phyloP scores from a whole-genome alignment of 2,888 invertebrate species.

The Amorpha juglandis region DNA sequence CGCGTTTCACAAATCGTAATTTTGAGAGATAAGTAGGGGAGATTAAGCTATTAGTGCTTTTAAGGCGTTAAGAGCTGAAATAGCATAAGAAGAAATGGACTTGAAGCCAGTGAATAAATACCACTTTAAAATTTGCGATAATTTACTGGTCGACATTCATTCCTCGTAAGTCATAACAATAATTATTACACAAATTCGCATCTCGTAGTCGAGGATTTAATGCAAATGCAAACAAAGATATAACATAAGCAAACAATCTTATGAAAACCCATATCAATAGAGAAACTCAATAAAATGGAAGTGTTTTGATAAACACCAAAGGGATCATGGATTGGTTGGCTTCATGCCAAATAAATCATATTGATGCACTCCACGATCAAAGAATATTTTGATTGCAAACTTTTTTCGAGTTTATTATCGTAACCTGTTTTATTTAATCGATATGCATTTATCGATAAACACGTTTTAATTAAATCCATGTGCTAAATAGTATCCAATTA shows the following conservation, averaged over 20 bases:
- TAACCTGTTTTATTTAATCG: slow-evolving; percentile 33
- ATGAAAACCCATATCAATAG: slow-evolving; percentile 9
- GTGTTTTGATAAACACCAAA: slow-evolving; percentile 44
- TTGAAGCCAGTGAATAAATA: too few species aligned
- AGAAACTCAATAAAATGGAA: slow-evolving; percentile 31
- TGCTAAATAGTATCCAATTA: background rate
- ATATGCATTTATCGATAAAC: slow-evolving; percentile 18
- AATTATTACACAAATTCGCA: background rate
- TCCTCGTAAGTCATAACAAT: background rate
- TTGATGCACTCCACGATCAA: slow-evolving; percentile 41
- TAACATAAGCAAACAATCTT: background rate
- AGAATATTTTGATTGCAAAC: slow-evolving; percentile 37
- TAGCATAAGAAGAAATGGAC: too few species aligned
- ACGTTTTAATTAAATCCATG: slow-evolving; percentile 1
- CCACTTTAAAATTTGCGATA: too few species aligned
- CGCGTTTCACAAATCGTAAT: too few species aligned
- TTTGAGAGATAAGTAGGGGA: too few species aligned
- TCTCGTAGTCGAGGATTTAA: background rate
- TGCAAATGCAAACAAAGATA: background rate
- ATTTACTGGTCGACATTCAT: too few species aligned
- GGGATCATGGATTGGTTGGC: slow-evolving; percentile 48
- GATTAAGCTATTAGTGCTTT: too few species aligned
- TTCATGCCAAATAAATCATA: slow-evolving; percentile 41
- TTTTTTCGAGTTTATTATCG: slow-evolving; percentile 39
- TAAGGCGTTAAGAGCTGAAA: too few species aligned